Conservation (phyloP, 1,140 invertebrate species). For the Cepaea nemoralis region DNA sequence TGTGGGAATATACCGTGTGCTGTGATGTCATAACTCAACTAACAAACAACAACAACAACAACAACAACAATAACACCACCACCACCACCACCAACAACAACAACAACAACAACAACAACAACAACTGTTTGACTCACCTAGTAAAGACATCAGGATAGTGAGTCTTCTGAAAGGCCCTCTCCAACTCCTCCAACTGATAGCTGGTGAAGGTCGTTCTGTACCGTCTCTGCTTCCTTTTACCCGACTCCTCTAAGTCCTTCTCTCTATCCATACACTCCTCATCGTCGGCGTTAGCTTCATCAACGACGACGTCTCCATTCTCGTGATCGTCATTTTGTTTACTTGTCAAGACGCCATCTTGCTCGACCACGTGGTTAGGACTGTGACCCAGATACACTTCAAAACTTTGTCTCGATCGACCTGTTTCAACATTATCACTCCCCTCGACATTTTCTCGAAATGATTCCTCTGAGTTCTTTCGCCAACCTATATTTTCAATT, state of each 20-base stretch:
- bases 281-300: neutral
- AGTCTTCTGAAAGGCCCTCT: slow-evolving; percentile 67
- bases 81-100: slow-evolving; percentile 54
- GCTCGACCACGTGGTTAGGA: neutral
- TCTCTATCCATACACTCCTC: slow-evolving; percentile 36
- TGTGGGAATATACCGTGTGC: no score
- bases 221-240: slow-evolving; percentile 61
- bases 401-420: neutral
- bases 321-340: neutral
- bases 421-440: neutral
- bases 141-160: slow-evolving; percentile 70
- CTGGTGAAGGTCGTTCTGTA: slow-evolving; percentile 69
- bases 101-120: slow-evolving; percentile 55
- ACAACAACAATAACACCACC: no score
- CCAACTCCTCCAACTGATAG: slow-evolving; percentile 66
- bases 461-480: neutral
- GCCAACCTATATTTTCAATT: neutral
- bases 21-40: no score
- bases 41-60: no score
- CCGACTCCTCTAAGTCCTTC: slow-evolving; percentile 52
- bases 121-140: no score
- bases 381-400: neutral
- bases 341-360: neutral
- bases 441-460: neutral
- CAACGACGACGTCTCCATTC: neutral